Evolutionary conservation across 2,888 invertebrate genomes (phyloP), one percentile per base, ranked within the genome.

Genomic region (Psylliodes chrysocephalus): DNA sequence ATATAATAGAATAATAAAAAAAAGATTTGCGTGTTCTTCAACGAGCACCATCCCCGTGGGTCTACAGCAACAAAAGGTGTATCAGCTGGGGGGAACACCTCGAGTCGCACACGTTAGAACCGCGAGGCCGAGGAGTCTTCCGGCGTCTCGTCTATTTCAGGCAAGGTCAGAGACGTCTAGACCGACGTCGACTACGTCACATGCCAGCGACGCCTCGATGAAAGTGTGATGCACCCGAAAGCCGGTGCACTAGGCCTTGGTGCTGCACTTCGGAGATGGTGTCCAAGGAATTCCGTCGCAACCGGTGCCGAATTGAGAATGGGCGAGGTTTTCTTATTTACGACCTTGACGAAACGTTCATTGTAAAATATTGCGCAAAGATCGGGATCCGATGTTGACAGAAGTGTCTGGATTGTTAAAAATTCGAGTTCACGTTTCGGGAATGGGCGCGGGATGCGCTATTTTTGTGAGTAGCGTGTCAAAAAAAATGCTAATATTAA

Each of bases 121-220:
- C 49, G 75, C 70, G 77, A 73, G 76, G 71, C 75, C 76, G 63
- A 42, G 71, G 71, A 74, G 77, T 80, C 79, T 80, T 80, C 80
- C 80, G 80, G 80, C 78, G 79, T 79, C 78, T 78, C 73, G 75
- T 72, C 75, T 79, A 79, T 63, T 78, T 80, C 78, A 73, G 70
- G 79, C 80, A 80, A 80, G 80, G 80, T 79, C 79, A 77, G 75
- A 79, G 79, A 79, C 78, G 78, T 79, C 79, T 80, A 78, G 78
- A 79, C 79, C 75, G 71, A 55, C 70, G 69, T 49, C 49, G 49
- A 49, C 12, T 28, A 49, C 66, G 61, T 55, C 62, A 56, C 67
- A 66, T 68, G 66, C 69, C 60, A 63, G 63, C 63, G 64, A 67
- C 62, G 65, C 66, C 64, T 64, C 49, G 59, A 40, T 38, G 44